Base-by-base conservation (phyloP, 2,797 vertebrate genomes). In the Characodon lateralis region DNA sequence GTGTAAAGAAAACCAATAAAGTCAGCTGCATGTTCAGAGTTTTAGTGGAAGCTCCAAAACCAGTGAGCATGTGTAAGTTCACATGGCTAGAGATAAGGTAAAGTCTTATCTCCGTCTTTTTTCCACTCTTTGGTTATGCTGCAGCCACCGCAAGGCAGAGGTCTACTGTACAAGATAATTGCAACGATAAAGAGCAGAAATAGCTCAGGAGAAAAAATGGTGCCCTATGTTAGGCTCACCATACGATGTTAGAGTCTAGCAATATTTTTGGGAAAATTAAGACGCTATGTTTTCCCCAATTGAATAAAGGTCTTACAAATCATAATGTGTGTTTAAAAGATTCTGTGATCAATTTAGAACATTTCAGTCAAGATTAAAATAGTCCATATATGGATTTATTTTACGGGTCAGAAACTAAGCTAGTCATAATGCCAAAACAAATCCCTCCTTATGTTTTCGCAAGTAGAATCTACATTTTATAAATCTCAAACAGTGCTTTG, bases 41-140 rank as follows among this genome's bases (percentile, higher is more conserved):
- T 77, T 78, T 26, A 72, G 72, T 66, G 85, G 77, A 80, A 80
- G 72, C 78, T 85, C 72, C 73, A 80, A 35, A 78, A 77, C 72
- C 16, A n/a, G 83, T 22, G 71, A 84, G 80, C 71, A 26, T 73
- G 76, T 80, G 71, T 84, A 65, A 68, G 79, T 80, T 80, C 82
- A 78, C 84, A 83, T 72, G 73, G 53, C 77, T 35, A 8, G 46
- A 84, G 88, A 89, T 89, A 89, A 90, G 82, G 66, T 90, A 88
- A 82, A 72, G 20, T 78, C 85, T 90, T 90, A 89, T 92, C 88
- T 81, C 53, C 22, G 26, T 71, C 82, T 76, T 89, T 81, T 93
- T 92, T 89, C 91, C 91, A 90, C 46, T 82, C 90, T 92, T 90
- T 89, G 83, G 85, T 83, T 88, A 91, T 88, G 80, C 83, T 89